Percentiles rank a stretch among this genome's conserved stretches.
Conservation (phyloP, 2,888 invertebrate genomes). For the Phengaris alcon region DNA sequence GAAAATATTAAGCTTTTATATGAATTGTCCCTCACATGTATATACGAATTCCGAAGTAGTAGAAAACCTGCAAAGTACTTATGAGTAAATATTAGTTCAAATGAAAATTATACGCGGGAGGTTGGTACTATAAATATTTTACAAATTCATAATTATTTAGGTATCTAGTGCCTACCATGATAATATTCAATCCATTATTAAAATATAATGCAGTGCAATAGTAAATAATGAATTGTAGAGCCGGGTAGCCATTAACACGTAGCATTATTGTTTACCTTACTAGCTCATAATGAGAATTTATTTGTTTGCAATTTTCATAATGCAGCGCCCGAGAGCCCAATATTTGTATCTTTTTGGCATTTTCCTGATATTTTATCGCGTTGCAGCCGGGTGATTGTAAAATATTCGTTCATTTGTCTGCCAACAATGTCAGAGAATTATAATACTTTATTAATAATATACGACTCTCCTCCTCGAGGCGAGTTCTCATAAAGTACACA, state of each 20-base stretch:
- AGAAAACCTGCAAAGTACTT: too few species aligned
- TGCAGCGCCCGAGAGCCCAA: conserved; percentile 55
- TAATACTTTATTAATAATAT: conserved; percentile 24
- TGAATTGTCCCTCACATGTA: too few species aligned
- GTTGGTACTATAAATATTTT: too few species aligned
- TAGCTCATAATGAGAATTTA: conserved; percentile 68
- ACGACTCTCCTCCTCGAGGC: conserved; percentile 7
- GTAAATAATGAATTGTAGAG: conserved; percentile 55
- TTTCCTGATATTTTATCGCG: conserved; percentile 43
- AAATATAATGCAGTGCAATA: conserved; percentile 24
- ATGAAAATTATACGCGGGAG: too few species aligned
- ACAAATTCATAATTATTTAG: neutral
- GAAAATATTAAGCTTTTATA: too few species aligned
- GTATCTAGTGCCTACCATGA: neutral
- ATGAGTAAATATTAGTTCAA: too few species aligned
- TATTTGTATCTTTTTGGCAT: conserved; percentile 52
- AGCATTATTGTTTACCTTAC: conserved; percentile 60
- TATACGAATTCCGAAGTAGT: too few species aligned
- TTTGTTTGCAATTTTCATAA: conserved; percentile 67
- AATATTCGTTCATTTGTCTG: conserved; percentile 36
- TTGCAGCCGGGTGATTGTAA: conserved; percentile 51
- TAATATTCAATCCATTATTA: neutral
- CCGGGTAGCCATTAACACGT: conserved; percentile 61
- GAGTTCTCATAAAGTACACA: neutral
- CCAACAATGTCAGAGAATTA: conserved; percentile 24